Evolutionary conservation across 2,888 invertebrate genomes (phyloP), one percentile per base, ranked within the genome.

Genomic region (Vesta saturnalis): DNA sequence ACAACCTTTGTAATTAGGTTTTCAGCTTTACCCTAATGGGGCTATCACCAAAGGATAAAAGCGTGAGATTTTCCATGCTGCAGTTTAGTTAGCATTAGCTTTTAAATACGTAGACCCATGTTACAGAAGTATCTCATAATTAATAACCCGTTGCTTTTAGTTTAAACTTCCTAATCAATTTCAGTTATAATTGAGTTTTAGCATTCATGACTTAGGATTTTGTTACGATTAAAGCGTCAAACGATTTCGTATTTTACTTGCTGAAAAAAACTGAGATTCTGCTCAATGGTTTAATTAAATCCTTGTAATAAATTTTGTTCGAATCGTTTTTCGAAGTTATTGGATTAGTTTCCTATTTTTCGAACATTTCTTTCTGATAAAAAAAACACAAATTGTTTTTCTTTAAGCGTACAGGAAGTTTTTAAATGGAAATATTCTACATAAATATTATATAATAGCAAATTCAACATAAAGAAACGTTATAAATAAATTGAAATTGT

Each of bases 1-100:
- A 22, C 59, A 30, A 60, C 60, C 54, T 60, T 35, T 23, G 3
- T 58, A 64, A 64, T 64, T 64, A 58, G 19, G 57, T 64, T 64
- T 58, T 8, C 46, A 23, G 22, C 16, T 54, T 35, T 47, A 14
- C 64, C 14, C 49, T 64, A 64, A 64, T 64, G 46, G 64, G 47
- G 43, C 57, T 43, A 64, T 58, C 56, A 46, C 46, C 47, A 49
- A 64, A 56, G 64, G 12, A 64, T 64, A 30, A 64, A 58, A 58
- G 49, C 57, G 43, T 46, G 49, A 58, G 64, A 35, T 22, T 54
- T 64, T 57, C 30, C 35, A 12, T 14, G 23, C 55, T 56, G 14
- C 21, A 56, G 21, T 21, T 5, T 52, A 52, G 52, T 52, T 21
- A 52, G 19, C 19, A 21, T 52, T 19, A n/a, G 19, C 1, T 52